Base-by-base conservation (phyloP, 2,113 vertebrate genomes). In the Cyanoramphus novaezelandiae region DNA sequence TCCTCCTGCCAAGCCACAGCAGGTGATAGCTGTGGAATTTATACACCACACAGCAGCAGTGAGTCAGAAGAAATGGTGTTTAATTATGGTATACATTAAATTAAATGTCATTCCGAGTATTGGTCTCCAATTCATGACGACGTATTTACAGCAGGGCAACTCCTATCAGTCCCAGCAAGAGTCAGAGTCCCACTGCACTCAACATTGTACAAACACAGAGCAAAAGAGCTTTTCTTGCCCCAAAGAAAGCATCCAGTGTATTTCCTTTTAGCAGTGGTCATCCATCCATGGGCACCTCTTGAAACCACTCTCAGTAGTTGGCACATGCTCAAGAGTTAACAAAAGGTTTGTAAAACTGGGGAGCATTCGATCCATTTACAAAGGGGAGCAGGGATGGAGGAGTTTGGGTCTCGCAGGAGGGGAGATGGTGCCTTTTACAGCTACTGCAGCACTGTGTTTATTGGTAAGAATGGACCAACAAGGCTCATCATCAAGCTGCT, bases 61-160 rank as follows among this genome's bases (percentile, higher is more conserved):
- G 28, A 62, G 31, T 83, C 46, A 29, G 62, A 91, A 92, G 69
- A 94, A 94, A 89, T 15, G 62, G 74, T 63, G 16, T 97, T 97
- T 97, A 97, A 97, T 97, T 96, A 96, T 53, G 91, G 92, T 96
- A 41, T 97, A 96, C 96, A 97, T 97, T 95, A 96, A 97, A 97
- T 96, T 94, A 95, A 84, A 88, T 46, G 86, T 79, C 69, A 93
- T 89, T 93, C 92, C 37, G 81, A 76, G 52, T 79, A 92, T 79
- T 44, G 23, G 37, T 57, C 44, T 92, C 86, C 52, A 37, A 7
- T 62, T 86, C 69, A 4, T 17, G 77, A 16, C 43, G 80, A 65
- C 52, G 90, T 72, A 18, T 25, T 93, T 20, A 17, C 82, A 0
- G 0, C 2, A 28, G 86, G 88, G 60, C 62, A 71, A 55, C 74